These are phyloP conservation scores for Chrysaora quinquecirrha DNA, from an alignment of 30 jellyfish, hydroid and myxozoan genomes.

Conservation along the genomic window DNA sequence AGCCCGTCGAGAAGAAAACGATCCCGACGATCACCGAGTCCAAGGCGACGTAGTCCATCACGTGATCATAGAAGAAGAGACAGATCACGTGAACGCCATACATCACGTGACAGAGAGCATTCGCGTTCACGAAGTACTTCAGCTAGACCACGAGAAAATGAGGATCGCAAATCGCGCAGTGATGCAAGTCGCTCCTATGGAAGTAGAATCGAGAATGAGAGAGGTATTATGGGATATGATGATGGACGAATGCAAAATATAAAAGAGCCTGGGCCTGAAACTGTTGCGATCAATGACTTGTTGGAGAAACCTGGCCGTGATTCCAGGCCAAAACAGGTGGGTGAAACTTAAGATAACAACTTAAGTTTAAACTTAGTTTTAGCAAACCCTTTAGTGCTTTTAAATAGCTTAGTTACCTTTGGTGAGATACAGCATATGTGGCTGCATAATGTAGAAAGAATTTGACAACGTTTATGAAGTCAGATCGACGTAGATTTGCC, in stretches of 20 bases:
- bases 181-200: too few relatives aligned
- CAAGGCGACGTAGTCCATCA: conserved; percentile 20
- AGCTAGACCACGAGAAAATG: conserved; percentile 28
- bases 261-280: conserved; percentile 76
- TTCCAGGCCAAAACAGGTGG: conserved; percentile 85
- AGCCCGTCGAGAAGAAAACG: conserved; percentile 17
- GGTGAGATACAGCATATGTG: too few relatives aligned
- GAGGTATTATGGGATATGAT: too few relatives aligned
- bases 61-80: not conserved
- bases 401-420: too few relatives aligned
- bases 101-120: conserved; percentile 19
- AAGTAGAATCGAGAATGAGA: too few relatives aligned
- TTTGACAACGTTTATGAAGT: too few relatives aligned
- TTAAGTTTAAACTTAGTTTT: too few relatives aligned
- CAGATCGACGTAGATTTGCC: too few relatives aligned
- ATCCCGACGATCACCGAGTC: conserved; percentile 58
- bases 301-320: conserved; percentile 90
- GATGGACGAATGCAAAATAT: conserved; percentile 29
- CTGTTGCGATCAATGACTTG: conserved; percentile 81
- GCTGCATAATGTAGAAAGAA: too few relatives aligned
- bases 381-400: too few relatives aligned
- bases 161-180: not conserved
- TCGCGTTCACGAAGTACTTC: not conserved
- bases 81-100: not conserved
- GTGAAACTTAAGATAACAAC: too few relatives aligned